Evolutionary conservation across 2,113 vertebrate species (phyloP).

Genomic region (Kryptolebias marmoratus): DNA sequence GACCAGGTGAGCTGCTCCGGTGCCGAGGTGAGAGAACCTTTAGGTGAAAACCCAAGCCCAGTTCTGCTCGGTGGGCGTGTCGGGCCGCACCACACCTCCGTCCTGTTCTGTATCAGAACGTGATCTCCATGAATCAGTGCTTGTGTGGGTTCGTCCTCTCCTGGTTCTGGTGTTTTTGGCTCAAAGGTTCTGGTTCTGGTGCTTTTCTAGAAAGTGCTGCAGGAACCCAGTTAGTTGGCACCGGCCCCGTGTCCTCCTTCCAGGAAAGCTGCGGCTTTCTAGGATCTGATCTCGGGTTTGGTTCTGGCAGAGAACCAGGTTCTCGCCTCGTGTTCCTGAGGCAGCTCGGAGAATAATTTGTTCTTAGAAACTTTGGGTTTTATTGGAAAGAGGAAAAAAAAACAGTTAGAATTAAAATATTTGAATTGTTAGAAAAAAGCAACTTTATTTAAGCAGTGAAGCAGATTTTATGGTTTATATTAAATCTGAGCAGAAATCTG

Average conservation of each 20-base stretch:
- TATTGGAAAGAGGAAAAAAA: too few species aligned
- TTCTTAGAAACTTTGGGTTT: too few species aligned
- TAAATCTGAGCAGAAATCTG: too few species aligned
- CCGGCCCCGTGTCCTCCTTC: neutral
- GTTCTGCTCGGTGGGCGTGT: slow-evolving; percentile 46
- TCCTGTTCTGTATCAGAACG: slow-evolving; percentile 14
- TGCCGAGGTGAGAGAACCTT: neutral
- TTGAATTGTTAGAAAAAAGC: too few species aligned
- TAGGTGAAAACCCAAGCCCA: neutral
- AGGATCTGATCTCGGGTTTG: neutral
- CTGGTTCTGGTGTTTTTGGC: neutral
- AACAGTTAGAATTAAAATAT: too few species aligned
- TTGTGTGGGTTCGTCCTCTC: neutral
- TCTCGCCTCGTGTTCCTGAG: too few species aligned
- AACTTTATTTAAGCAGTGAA: too few species aligned
- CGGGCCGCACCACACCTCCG: neutral
- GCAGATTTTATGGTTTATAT: too few species aligned
- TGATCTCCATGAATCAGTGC: neutral
- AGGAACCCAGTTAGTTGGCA: neutral
- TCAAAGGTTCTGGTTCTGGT: neutral
- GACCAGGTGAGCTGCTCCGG: slow-evolving; percentile 44
- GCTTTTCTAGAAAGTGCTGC: neutral
- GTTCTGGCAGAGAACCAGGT: too few species aligned
- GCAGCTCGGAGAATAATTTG: too few species aligned
- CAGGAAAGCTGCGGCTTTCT: neutral